Base-by-base conservation (phyloP, 30 jellyfish, hydroid and myxozoan species). In the Aurelia coerulea region DNA sequence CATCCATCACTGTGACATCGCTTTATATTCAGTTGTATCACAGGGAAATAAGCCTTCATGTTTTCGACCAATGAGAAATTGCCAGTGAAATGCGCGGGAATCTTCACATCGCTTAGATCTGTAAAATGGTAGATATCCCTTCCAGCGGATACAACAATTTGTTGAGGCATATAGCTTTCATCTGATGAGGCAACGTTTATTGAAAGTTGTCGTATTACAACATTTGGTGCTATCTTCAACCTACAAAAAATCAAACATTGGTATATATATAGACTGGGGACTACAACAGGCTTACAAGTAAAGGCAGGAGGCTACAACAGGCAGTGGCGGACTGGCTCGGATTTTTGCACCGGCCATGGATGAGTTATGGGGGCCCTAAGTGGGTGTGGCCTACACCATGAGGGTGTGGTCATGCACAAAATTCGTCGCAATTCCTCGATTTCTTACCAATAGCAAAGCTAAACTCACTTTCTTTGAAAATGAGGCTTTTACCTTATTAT, bases 1-100 rank as follows among this genome's bases (percentile, higher is more conserved):
- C 99, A 95, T 13, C 99, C 99, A 69, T 95, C 99, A 68, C 99
- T 90, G 52, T 95, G 99, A 65, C 99, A 95, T 32, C 99, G 92
- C 79, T 95, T 95, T 18, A 95, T 86, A 32, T 76, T 62, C 39
- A 95, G 70, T 65, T 95, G 99, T 5, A 95, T 74, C 10, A 95
- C 99, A 71, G 92, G 92, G 74, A 79, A 72, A 63, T 50, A 78
- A 2, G 90, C 78, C 77, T 94, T 94, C 91, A 94, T 70, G 79
- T 84, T 84, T 41, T 88, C 98, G 18, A 88, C 69, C 65, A 94
- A 68, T 29, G 92, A 69, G 75, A 51, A 85, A 63, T 88, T 91
- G 13, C 98, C 98, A 63, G 97, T 88, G 90, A 94, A 89, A 80
- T 94, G 98, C 93, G 82, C 78, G 50, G 98, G 98, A n/a, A 93